Percentiles rank a stretch among this genome's conserved stretches.
Conservation (phyloP, 2,113 vertebrate species). For the Apteryx owenii region DNA sequence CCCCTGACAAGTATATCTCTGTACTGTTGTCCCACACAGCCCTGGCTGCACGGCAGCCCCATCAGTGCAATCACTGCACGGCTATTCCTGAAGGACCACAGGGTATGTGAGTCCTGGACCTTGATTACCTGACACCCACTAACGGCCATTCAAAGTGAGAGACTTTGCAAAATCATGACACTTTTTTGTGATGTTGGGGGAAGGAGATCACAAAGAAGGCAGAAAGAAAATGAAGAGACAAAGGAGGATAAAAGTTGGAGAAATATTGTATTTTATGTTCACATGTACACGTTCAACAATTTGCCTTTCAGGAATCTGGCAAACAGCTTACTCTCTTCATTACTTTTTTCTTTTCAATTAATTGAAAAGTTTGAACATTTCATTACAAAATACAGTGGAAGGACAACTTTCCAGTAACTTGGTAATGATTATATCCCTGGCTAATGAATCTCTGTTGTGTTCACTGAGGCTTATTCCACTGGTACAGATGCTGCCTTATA, state of each 20-base stretch:
- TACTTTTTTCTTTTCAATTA: background rate
- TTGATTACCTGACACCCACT: background rate
- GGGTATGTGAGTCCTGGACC: accelerated
- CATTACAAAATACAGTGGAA: constrained; percentile 2
- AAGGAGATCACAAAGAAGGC: background rate
- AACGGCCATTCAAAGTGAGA: background rate
- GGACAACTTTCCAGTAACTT: background rate
- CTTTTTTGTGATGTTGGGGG: background rate
- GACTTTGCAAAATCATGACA: background rate
- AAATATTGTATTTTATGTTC: background rate
- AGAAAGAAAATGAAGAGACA: background rate
- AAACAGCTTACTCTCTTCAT: background rate
- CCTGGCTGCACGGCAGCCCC: background rate
- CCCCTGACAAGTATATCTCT: accelerated
- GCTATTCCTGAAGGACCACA: accelerated
- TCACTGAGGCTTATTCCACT: background rate
- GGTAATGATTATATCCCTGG: background rate
- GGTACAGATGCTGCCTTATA: background rate
- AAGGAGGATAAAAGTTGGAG: background rate
- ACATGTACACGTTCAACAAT: background rate
- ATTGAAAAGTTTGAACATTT: constrained; percentile 13
- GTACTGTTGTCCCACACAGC: accelerated
- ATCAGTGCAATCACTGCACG: accelerated
- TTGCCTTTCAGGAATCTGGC: background rate
- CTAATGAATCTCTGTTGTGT: constrained; percentile 1